phyloP scores from a whole-genome alignment of 1,140 invertebrate genomes.

The Holotrichia oblita region DNA sequence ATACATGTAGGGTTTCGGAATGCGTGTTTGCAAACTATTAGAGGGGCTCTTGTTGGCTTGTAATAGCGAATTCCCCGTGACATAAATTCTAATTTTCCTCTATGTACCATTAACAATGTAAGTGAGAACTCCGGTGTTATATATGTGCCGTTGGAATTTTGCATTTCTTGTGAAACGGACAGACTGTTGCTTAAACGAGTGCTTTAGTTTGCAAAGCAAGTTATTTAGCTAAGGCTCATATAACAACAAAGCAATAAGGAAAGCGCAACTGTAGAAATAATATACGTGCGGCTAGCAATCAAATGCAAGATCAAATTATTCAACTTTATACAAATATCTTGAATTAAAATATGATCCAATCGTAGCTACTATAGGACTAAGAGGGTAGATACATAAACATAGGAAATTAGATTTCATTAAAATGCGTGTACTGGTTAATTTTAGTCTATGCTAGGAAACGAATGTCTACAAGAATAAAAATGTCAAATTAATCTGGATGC shows the following conservation, averaged over 20 bases:
- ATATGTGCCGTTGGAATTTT: conserved; percentile 6
- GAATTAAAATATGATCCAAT: too few relatives aligned
- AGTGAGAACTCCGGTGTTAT: neutral
- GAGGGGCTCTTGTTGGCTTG: neutral
- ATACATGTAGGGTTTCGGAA: conserved; percentile 23
- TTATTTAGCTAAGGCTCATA: conserved; percentile 13
- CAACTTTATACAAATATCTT: neutral
- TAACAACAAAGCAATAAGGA: neutral
- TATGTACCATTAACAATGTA: conserved; percentile 20
- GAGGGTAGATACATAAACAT: too few relatives aligned
- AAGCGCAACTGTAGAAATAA: neutral
- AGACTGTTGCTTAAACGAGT: conserved; percentile 13
- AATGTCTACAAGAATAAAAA: too few relatives aligned
- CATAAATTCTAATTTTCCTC: conserved; percentile 41
- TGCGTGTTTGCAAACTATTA: conserved; percentile 37
- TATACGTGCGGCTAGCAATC: neutral
- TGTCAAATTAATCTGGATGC: too few relatives aligned
- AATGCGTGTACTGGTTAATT: too few relatives aligned
- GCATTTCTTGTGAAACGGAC: neutral
- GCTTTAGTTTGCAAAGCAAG: neutral
- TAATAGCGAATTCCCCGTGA: conserved; percentile 38
- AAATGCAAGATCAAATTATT: neutral
- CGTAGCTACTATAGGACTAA: too few relatives aligned
- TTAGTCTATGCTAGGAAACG: too few relatives aligned
- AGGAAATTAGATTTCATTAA: too few relatives aligned